phyloP scores from a whole-genome alignment of 1,140 invertebrate species.

The Anoplophora glabripennis region DNA sequence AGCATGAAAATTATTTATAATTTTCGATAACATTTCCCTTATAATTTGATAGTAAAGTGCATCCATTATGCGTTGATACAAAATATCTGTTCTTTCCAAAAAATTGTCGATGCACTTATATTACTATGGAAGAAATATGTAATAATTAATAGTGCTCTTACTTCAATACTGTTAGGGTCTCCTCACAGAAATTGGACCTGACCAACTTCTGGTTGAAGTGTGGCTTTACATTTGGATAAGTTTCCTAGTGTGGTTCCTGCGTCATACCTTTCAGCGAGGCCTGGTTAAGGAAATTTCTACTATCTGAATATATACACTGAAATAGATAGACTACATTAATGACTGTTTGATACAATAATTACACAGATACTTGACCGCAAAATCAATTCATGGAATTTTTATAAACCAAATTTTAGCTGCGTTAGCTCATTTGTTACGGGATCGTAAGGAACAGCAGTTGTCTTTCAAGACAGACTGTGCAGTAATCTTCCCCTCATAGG shows the following conservation, averaged over 20 bases:
- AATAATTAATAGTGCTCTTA: slow-evolving; percentile 52
- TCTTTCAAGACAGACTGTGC: slow-evolving; percentile 72
- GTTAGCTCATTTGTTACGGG: slow-evolving; percentile 69
- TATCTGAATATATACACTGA: slow-evolving; percentile 91
- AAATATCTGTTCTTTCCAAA: too few relatives aligned
- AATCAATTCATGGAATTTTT: too few relatives aligned
- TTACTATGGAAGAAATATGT: neutral
- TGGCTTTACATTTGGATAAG: slow-evolving; percentile 69
- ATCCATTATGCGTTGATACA: too few relatives aligned
- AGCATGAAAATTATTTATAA: too few relatives aligned
- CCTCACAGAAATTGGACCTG: slow-evolving; percentile 68
- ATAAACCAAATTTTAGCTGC: too few relatives aligned
- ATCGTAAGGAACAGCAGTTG: slow-evolving; percentile 78
- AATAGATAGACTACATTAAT: slow-evolving; percentile 42
- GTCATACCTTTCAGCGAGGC: slow-evolving; percentile 72
- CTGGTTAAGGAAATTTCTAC: slow-evolving; percentile 82
- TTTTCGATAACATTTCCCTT: too few relatives aligned
- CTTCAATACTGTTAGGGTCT: slow-evolving; percentile 70
- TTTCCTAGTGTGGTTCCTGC: slow-evolving; percentile 33
- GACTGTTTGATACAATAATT: too few relatives aligned
- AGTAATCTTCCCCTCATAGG: slow-evolving; percentile 91
- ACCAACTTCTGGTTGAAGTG: slow-evolving; percentile 86
- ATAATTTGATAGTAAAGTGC: too few relatives aligned
- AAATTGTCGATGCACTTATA: too few relatives aligned
- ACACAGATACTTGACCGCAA: too few relatives aligned